phyloP scores from a whole-genome alignment of 2,888 invertebrate genomes.

The Trichogramma evanescens region DNA sequence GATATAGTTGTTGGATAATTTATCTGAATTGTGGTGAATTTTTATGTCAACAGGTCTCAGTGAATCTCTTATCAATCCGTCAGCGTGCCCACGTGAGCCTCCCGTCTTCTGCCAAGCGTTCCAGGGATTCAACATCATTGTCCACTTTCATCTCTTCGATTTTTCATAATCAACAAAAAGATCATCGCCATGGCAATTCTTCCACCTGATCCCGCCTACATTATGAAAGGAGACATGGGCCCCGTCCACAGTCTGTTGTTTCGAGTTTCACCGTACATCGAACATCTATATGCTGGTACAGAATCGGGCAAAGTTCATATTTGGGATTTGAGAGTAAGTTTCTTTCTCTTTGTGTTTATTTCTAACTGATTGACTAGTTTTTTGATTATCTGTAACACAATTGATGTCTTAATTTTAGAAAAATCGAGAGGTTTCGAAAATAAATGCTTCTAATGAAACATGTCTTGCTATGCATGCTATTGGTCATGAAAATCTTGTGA shows the following conservation, averaged over 20 bases:
- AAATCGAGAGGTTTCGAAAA: constrained; percentile 62
- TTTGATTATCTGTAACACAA: constrained; percentile 1
- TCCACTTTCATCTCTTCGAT: neutral
- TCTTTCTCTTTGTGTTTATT: neutral
- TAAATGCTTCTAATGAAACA: constrained; percentile 50
- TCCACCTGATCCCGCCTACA: constrained; percentile 72
- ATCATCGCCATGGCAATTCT: constrained; percentile 53
- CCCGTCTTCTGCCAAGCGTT: constrained; percentile 26
- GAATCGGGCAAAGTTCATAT: constrained; percentile 68
- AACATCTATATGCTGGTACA: constrained; percentile 66
- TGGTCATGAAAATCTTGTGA: constrained; percentile 55
- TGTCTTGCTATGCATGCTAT: constrained; percentile 59
- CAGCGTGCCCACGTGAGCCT: constrained; percentile 23
- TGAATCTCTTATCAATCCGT: neutral
- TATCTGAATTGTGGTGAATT: no score
- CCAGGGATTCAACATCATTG: neutral
- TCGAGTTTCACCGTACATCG: constrained; percentile 34
- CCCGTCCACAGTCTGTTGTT: constrained; percentile 68
- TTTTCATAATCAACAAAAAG: neutral
- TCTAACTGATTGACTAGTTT: neutral
- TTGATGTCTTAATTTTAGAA: constrained; percentile 52
- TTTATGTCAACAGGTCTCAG: no score
- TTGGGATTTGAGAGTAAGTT: constrained; percentile 69
- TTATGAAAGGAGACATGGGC: constrained; percentile 65
- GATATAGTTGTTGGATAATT: no score